A percentile compares a stretch with the other conserved stretches of the same genome.
Conservation (phyloP, 2,113 vertebrate species). For the Urocitellus parryii region DNA sequence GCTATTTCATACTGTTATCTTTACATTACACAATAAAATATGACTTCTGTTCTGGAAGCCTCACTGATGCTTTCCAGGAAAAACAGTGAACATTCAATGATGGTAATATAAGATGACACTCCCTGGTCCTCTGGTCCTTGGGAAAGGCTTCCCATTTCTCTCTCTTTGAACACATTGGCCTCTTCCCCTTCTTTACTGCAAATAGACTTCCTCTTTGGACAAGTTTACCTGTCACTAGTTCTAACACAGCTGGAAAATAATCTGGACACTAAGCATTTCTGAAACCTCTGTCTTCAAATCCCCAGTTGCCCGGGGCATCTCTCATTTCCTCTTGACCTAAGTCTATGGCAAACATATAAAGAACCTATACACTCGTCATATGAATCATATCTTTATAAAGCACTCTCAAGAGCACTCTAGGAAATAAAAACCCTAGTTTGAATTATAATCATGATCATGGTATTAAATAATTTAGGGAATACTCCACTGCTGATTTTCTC, state of each 20-base stretch:
- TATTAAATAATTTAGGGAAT: constrained; percentile 38
- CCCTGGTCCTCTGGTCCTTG: neutral
- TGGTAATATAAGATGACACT: neutral
- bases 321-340: neutral
- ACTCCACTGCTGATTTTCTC: constrained; percentile 73
- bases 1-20: constrained; percentile 33
- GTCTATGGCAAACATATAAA: neutral
- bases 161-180: neutral
- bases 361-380: neutral
- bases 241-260: constrained; percentile 72
- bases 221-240: neutral
- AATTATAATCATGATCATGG: constrained; percentile 40
- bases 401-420: constrained; percentile 60
- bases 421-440: constrained; percentile 28
- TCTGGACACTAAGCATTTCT: constrained; percentile 15
- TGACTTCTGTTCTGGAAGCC: constrained; percentile 29
- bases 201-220: constrained; percentile 52
- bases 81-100: neutral
- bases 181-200: neutral
- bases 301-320: constrained; percentile 8
- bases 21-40: neutral
- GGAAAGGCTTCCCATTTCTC: neutral
- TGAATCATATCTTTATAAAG: constrained; percentile 65
- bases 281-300: constrained; percentile 33
- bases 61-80: neutral